A percentile compares a stretch with the other conserved stretches of the same genome.
These are phyloP conservation scores for Drymodes brunneopygia DNA, from an alignment of 2,113 vertebrate species.

Conservation along the genomic window DNA sequence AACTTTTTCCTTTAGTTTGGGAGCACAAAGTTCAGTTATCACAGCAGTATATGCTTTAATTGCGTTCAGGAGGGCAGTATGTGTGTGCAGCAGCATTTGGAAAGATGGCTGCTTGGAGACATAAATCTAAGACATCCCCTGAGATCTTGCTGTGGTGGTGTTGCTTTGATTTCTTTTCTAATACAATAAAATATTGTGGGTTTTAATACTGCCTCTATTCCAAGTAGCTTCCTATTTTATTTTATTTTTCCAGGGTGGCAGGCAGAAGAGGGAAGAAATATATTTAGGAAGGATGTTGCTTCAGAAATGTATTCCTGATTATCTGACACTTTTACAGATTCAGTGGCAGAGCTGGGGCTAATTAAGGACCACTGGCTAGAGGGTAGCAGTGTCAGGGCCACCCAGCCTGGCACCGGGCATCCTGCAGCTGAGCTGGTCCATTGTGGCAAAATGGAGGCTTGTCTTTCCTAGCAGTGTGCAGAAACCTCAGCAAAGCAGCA, in stretches of 20 bases:
- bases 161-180: background rate
- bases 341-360: background rate
- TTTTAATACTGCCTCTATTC: background rate
- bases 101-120: constrained; percentile 24
- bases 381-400: background rate
- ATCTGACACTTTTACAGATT: background rate
- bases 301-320: background rate
- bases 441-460: constrained; percentile 11
- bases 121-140: background rate
- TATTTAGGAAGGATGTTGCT: background rate
- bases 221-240: background rate
- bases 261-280: background rate
- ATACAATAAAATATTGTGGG: background rate
- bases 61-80: background rate
- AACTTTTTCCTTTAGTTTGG: background rate
- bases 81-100: background rate
- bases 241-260: background rate
- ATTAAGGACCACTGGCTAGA: background rate
- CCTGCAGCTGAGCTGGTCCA: background rate
- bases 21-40: background rate
- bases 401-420: background rate
- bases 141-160: background rate
- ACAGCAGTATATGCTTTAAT: background rate
- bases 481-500: constrained; percentile 9
- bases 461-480: background rate